Evolutionary conservation across 1,140 invertebrate species (phyloP).

Genomic region (Heliconius hermathena): DNA sequence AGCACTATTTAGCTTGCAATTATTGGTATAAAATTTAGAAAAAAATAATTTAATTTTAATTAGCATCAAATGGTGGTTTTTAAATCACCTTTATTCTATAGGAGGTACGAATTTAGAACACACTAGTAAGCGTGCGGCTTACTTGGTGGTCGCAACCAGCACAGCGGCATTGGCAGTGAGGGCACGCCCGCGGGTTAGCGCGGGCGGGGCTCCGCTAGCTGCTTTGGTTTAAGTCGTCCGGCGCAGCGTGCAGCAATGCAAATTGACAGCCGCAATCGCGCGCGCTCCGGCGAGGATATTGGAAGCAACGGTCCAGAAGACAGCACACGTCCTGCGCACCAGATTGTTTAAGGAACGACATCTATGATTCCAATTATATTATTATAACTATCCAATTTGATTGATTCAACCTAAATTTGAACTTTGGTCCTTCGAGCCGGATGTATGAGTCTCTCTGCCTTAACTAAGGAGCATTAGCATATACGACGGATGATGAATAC

Average conservation of each 20-base stretch:
- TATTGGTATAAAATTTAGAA: neutral
- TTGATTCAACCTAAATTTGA: neutral
- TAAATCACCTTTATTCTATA: constrained; percentile 12
- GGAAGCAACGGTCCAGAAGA: constrained; percentile 92
- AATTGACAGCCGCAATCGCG: constrained; percentile 94
- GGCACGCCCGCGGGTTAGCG: constrained; percentile 67
- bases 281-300: constrained; percentile 89
- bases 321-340: constrained; percentile 88
- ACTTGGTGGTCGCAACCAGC: constrained; percentile 76
- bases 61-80: neutral
- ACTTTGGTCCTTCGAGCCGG: constrained; percentile 14
- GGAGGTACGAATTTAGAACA: constrained; percentile 39
- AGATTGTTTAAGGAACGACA: constrained; percentile 63
- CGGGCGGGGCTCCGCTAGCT: constrained; percentile 79
- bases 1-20: neutral
- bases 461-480: neutral
- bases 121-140: constrained; percentile 74
- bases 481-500: neutral
- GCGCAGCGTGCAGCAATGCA: constrained; percentile 91
- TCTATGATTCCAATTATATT: constrained; percentile 32
- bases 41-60: neutral
- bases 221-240: constrained; percentile 82
- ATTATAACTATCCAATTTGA: constrained; percentile 1
- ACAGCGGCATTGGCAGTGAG: constrained; percentile 71
- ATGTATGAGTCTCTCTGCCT: constrained; percentile 4